phyloP scores from a whole-genome alignment of 2,888 invertebrate genomes.

The Hemaris fuciformis region DNA sequence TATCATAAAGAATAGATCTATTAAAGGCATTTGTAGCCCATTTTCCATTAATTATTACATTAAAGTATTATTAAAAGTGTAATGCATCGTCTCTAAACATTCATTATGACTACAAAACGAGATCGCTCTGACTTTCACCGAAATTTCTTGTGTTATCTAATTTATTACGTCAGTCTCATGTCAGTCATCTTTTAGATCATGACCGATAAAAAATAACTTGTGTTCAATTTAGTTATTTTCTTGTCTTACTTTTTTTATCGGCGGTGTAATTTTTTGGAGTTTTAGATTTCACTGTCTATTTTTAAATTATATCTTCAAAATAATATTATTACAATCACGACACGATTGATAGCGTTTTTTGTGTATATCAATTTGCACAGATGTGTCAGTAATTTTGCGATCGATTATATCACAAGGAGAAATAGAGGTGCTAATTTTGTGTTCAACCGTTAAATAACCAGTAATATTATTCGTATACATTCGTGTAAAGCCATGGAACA shows the following conservation, averaged over 20 bases:
- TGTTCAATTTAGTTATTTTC: not conserved
- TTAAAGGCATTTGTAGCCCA: no score
- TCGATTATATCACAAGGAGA: not conserved
- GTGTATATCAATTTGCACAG: no score
- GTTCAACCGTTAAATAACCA: not conserved
- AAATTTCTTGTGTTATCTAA: conserved; percentile 51
- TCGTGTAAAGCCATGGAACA: not conserved
- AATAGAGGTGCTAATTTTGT: not conserved
- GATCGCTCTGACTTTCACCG: conserved; percentile 52
- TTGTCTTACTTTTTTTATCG: not conserved
- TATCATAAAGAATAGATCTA: no score
- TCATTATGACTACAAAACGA: conserved; percentile 22
- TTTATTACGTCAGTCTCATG: conserved; percentile 51
- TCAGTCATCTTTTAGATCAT: conserved; percentile 31
- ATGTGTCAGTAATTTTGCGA: not conserved
- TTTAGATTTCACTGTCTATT: not conserved
- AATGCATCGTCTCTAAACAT: not conserved
- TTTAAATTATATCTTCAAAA: not conserved
- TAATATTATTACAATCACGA: not conserved
- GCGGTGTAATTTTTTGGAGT: not conserved
- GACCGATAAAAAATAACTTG: conserved; percentile 4
- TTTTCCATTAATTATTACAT: not conserved
- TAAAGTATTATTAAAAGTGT: not conserved
- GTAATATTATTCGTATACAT: not conserved
- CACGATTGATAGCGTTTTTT: not conserved